Evolutionary conservation across 2,113 vertebrate species (phyloP).

Genomic region (Corythornis cristatus): DNA sequence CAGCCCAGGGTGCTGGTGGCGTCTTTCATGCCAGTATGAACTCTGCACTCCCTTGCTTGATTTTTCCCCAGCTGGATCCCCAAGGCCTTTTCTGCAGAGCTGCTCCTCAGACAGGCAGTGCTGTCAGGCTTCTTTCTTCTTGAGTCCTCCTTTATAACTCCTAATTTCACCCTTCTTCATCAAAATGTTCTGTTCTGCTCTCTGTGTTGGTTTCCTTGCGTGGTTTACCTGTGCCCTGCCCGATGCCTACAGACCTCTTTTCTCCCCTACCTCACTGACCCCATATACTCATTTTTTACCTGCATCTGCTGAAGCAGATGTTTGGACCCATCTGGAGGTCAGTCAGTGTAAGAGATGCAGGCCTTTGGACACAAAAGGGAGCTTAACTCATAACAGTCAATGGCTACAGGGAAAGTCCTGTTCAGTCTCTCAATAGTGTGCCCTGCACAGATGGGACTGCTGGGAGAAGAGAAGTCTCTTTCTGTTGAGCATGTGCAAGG

Average conservation of each 20-base stretch:
- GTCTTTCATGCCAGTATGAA: not conserved
- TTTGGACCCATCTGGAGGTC: not conserved
- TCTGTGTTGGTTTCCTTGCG: not conserved
- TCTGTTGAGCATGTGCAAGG: not conserved
- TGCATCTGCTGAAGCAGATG: not conserved
- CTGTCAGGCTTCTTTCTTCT: rapidly evolving
- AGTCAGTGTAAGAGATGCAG: not conserved
- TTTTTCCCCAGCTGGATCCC: not conserved
- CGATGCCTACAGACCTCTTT: not conserved
- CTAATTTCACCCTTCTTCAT: not conserved
- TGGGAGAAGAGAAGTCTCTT: conserved; percentile 1
- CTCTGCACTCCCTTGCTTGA: not conserved
- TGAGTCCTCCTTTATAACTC: not conserved
- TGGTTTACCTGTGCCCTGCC: not conserved
- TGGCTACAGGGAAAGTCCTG: conserved; percentile 18
- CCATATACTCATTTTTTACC: not conserved
- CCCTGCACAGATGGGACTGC: not conserved
- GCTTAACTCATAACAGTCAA: not conserved
- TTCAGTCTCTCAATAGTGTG: not conserved
- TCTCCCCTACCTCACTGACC: not conserved
- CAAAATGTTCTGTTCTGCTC: not conserved
- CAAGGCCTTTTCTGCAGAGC: not conserved
- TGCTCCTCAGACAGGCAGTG: not conserved
- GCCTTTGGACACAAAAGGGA: not conserved
- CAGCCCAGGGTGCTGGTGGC: not conserved